Conservation (phyloP, 2,797 vertebrate genomes). For the Acropternis orthonyx region DNA sequence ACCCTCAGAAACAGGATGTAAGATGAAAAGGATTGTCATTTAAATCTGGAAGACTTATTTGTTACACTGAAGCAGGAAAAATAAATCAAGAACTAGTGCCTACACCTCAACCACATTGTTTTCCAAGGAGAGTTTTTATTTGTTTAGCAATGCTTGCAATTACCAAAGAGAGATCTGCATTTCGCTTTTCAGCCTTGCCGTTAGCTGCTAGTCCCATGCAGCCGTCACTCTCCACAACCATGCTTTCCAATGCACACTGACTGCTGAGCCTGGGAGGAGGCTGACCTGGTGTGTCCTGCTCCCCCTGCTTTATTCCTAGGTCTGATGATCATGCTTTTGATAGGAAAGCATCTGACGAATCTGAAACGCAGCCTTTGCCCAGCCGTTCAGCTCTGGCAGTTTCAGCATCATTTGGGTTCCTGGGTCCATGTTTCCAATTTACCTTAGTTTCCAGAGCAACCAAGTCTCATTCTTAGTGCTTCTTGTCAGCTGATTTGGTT, state of each 20-base stretch:
- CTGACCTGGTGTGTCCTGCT: background rate
- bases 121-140: background rate
- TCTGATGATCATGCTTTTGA: background rate
- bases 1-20: background rate
- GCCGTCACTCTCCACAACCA: background rate
- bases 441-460: constrained; percentile 22
- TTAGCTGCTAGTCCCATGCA: background rate
- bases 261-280: background rate
- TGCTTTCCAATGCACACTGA: background rate
- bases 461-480: background rate
- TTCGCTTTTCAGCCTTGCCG: background rate
- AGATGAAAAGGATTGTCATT: background rate
- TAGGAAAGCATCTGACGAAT: background rate
- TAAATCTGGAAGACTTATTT: background rate
- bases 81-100: background rate
- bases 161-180: background rate
- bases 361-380: background rate
- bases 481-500: background rate
- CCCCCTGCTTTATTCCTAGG: background rate
- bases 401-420: background rate
- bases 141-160: background rate
- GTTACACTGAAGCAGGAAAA: background rate
- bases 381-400: background rate
- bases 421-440: background rate
- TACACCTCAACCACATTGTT: background rate